Evolutionary conservation across 92 coral and sea anemone genomes (phyloP).

Genomic region (Epizoanthus scotinus): DNA sequence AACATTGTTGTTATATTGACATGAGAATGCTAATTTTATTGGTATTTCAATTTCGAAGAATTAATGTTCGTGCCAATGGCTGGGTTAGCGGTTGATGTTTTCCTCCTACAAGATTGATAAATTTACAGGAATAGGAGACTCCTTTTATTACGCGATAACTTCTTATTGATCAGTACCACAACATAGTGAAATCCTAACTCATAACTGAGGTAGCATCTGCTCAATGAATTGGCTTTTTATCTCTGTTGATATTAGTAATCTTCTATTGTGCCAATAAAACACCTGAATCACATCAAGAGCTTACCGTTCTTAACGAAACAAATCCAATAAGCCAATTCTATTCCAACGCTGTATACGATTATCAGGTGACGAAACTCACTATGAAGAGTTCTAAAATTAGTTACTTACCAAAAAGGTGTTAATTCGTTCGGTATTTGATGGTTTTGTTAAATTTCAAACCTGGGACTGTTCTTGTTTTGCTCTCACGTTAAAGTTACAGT

Average conservation of each 20-base stretch:
- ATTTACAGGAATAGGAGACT: background rate
- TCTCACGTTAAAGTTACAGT: background rate
- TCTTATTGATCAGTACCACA: background rate
- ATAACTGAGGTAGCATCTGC: constrained; percentile 3
- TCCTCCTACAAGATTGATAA: background rate
- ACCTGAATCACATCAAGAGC: too few relatives aligned
- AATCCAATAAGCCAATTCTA: too few relatives aligned
- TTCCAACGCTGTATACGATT: background rate
- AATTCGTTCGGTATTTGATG: background rate
- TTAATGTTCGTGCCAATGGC: constrained; percentile 22
- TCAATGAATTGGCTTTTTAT: background rate
- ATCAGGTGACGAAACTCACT: background rate
- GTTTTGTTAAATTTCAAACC: constrained; percentile 15
- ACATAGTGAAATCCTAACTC: background rate
- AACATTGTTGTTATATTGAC: constrained; percentile 4
- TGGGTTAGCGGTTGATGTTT: background rate
- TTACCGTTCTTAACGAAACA: too few relatives aligned
- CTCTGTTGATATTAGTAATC: too few relatives aligned
- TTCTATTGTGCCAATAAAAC: too few relatives aligned
- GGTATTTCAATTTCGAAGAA: background rate
- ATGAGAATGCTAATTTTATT: constrained; percentile 24
- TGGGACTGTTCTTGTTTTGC: background rate
- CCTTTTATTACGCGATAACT: background rate
- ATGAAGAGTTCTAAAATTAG: background rate
- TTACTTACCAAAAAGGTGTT: background rate